Evolutionary conservation across 2,797 vertebrate genomes (phyloP), one percentile per base, ranked within the genome.

Genomic region (Pelobates cultripes): DNA sequence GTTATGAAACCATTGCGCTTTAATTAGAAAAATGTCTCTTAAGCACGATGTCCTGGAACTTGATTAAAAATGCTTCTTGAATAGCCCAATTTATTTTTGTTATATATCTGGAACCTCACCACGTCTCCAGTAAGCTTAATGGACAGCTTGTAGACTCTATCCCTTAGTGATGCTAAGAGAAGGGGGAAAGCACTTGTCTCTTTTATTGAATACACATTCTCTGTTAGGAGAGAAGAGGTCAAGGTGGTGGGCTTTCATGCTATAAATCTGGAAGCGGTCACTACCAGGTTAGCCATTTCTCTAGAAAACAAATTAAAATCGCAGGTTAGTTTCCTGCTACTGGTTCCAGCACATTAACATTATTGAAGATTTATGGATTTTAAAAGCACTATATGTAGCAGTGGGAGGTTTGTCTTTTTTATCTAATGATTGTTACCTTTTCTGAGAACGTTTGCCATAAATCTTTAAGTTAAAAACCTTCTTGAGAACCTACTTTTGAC

Each of bases 1-100:
- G 73, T 66, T 43, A 76, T 76, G 55, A 57, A 79, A 71, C 60
- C 43, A 67, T 75, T 71, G 14, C 64, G 57, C 76, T 67, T 66
- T 75, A 57, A 79, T 75, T 66, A 17, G 14, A 47, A 67, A 79
- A 67, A 79, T 71, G 63, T 79, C 67, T 79, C 53, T 45, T 40
- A 71, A 42, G 43, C 67, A 55, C 28, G 28, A 4, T 7, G 40
- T 40, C 45, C 17, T 3, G 68, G 61, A 57, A 76, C 63, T 17
- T 55, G 74, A 69, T 81, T 75, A 75, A 75, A 61, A 81, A 7
- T 3, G 43, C 3, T 4, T 17, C 45, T 69, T 10, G n/a, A 68
- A 43, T 45, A 74, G 14, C 9, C 4, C 8, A 40, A 14, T 47
- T 17, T n/a, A 70, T 45, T 70, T 75, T 61, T 55, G 57, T 61